A percentile compares a stretch with the other conserved stretches of the same genome.
Evolutionary conservation across 1,140 invertebrate genomes (phyloP).

Genomic region (Rhagoletis pomonella): DNA sequence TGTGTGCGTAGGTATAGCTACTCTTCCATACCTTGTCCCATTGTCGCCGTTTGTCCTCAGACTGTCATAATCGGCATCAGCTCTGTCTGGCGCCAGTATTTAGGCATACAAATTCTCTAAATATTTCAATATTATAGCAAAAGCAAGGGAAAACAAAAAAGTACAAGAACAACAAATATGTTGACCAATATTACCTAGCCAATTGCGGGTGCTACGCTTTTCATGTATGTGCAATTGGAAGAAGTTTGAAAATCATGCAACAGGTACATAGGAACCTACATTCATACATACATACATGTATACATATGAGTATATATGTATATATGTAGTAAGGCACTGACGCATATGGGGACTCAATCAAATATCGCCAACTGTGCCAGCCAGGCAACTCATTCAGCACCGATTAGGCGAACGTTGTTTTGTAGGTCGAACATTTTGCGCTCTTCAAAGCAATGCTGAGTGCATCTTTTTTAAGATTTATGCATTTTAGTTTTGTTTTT

Average conservation of each 20-base stretch:
- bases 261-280: neutral
- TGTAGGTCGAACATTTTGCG: too few species aligned
- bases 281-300: too few species aligned
- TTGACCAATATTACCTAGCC: neutral
- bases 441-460: too few species aligned
- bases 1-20: slow-evolving; percentile 60
- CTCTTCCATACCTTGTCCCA: slow-evolving; percentile 61
- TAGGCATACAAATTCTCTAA: slow-evolving; percentile 72
- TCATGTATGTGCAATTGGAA: too few species aligned
- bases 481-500: too few species aligned
- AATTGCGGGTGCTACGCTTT: neutral
- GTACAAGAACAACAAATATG: neutral
- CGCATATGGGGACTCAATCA: neutral
- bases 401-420: neutral
- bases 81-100: slow-evolving; percentile 73
- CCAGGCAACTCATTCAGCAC: neutral
- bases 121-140: slow-evolving; percentile 63
- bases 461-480: too few species aligned
- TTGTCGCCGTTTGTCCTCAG: slow-evolving; percentile 66
- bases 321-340: neutral
- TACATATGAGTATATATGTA: too few species aligned
- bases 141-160: neutral
- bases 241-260: neutral
- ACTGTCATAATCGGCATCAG: slow-evolving; percentile 73
- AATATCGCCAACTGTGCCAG: neutral